Base-by-base conservation (phyloP, 2,113 vertebrate species). In the Pollachius pollachius region DNA sequence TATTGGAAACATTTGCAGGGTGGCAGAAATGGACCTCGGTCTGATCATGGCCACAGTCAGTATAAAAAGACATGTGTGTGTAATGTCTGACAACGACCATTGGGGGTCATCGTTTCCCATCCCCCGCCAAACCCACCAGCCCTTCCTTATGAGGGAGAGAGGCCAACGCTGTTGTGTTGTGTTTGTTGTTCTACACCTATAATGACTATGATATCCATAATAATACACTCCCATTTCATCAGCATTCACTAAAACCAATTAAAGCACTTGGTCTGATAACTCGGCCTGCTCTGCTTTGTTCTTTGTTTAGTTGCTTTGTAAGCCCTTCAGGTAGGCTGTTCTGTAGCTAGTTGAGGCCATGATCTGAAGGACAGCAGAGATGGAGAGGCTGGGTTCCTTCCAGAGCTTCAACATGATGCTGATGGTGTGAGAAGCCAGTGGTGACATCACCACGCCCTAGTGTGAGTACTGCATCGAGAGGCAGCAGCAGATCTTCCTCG, bases 181-280 rank as follows among this genome's bases (percentile, higher is more conserved):
- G 88, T 89, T 87, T 84, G 79, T 82, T 89, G 87, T 87, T 86
- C 83, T 77, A 84, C 77, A 87, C 82, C 82, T 83, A 81, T 87
- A 79, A 74, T 75, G 73, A 74, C 74, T 66, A 75, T 79, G 68
- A 82, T 77, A 73, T 81, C 68, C 41, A 65, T 72, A 72, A 83
- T 80, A 76, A 76, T 88, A 89, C 84, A 90, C 89, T 89, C 87
- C 12, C 89, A 89, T 92, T 89, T 86, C 89, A 89, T 85, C 87
- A 87, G 82, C 82, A 70, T 90, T 88, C 87, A 89, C 89, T 92
- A 87, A 90, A 90, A 90, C 81, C 83, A 91, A 93, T 92, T 86
- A 91, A 93, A 92, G 89, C 90, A 92, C 90, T 91, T 91, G 89
- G 88, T 91, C 89, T 87, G 90, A 88, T 89, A 83, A 80, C 16